phyloP scores from a whole-genome alignment of 2,113 vertebrate genomes.

The Ceyx margarethae region DNA sequence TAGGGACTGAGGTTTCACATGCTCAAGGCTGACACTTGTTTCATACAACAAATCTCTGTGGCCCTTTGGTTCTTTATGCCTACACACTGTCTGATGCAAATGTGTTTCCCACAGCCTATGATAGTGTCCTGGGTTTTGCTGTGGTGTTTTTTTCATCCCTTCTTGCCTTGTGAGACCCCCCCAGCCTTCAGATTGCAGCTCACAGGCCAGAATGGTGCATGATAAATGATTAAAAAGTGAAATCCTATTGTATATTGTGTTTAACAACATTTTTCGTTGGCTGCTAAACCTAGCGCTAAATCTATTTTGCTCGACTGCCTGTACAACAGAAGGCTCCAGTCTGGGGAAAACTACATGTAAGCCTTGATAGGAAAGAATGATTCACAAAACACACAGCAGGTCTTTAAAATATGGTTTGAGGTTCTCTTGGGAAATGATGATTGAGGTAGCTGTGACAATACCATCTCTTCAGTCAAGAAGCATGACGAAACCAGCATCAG shows the following conservation, averaged over 20 bases:
- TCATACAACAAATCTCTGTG: background rate
- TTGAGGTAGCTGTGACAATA: background rate
- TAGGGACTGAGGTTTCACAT: background rate
- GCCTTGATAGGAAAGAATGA: background rate
- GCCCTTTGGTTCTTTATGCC: background rate
- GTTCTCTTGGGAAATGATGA: background rate
- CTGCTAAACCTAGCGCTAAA: background rate
- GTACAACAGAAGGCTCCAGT: background rate
- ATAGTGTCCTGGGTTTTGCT: background rate
- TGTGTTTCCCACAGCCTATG: background rate
- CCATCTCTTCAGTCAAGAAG: background rate
- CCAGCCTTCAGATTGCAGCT: background rate
- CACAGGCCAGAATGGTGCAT: background rate
- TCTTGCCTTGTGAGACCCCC: background rate
- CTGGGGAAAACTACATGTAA: background rate
- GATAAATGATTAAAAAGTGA: background rate
- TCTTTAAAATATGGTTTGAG: background rate
- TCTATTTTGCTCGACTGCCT: background rate
- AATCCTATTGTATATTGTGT: background rate
- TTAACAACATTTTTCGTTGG: background rate
- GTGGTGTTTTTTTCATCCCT: background rate
- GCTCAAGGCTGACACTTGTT: background rate
- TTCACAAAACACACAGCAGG: background rate
- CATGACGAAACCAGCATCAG: background rate
- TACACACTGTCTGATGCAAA: rapidly evolving